phyloP scores from a whole-genome alignment of 2,113 vertebrate species.

The Piprites chloris region DNA sequence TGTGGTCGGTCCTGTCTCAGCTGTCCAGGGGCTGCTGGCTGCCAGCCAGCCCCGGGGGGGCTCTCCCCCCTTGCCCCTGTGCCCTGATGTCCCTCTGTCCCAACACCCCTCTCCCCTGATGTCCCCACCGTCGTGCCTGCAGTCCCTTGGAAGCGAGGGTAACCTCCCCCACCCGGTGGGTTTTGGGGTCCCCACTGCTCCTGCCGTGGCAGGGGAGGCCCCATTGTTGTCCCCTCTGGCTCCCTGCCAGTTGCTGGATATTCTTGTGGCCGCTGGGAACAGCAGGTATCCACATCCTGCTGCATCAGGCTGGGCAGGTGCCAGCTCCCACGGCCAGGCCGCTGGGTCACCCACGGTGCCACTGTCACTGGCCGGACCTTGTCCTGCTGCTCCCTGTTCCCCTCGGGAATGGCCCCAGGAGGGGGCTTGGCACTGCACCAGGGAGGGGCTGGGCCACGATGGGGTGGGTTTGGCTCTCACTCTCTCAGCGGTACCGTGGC shows the following conservation, averaged over 20 bases:
- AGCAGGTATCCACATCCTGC: neutral
- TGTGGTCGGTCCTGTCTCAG: accelerated
- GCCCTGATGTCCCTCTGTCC: neutral
- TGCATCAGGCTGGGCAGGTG: neutral
- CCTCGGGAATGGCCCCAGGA: accelerated
- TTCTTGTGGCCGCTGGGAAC: neutral
- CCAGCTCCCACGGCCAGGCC: neutral
- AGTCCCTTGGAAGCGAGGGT: neutral
- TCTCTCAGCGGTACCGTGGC: neutral
- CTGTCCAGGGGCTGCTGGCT: neutral
- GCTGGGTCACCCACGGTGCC: neutral
- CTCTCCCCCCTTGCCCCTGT: neutral
- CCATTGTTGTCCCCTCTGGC: neutral
- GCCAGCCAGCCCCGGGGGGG: neutral
- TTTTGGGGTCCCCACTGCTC: accelerated
- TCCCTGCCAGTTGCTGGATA: neutral
- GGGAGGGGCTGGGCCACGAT: neutral
- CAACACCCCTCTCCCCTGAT: neutral
- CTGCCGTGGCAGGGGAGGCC: accelerated
- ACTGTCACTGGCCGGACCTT: neutral
- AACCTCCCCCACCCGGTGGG: accelerated
- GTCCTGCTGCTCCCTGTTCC: neutral
- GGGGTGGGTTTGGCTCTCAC: neutral
- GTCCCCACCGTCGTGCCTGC: accelerated
- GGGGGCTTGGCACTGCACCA: neutral